A percentile compares a stretch with the other conserved stretches of the same genome.
phyloP scores from a whole-genome alignment of 2,888 invertebrate species.

The Lingula anatina region DNA sequence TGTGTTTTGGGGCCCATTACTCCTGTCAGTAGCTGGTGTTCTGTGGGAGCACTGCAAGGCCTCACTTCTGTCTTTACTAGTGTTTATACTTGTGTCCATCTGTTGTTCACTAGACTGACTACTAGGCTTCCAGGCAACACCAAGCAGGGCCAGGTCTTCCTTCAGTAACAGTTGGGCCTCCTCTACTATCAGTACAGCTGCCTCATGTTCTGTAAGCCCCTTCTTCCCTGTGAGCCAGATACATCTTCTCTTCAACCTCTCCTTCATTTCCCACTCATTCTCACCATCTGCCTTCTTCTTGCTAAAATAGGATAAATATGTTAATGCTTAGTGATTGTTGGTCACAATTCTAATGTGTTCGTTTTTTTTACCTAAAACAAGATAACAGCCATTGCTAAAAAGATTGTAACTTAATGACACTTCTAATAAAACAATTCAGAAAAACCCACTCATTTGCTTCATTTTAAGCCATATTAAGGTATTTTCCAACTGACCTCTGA shows the following conservation, averaged over 20 bases:
- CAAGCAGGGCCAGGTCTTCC: slow-evolving; percentile 46
- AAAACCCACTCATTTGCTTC: no score
- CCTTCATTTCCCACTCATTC: slow-evolving; percentile 67
- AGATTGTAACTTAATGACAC: neutral
- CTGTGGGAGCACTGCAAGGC: no score
- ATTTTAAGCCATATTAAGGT: no score
- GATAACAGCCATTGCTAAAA: neutral
- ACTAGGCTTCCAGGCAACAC: slow-evolving; percentile 33
- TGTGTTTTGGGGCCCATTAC: no score
- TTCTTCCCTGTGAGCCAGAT: slow-evolving; percentile 45
- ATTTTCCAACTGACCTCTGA: slow-evolving; percentile 66
- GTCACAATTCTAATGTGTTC: no score
- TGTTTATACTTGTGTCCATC: no score
- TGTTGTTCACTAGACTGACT: no score
- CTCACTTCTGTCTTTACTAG: no score
- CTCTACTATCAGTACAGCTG: slow-evolving; percentile 69
- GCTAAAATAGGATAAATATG: slow-evolving; percentile 50
- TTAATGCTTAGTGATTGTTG: no score
- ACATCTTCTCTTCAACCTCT: slow-evolving; percentile 47
- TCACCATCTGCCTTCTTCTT: slow-evolving; percentile 60
- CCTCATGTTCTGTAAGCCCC: slow-evolving; percentile 76
- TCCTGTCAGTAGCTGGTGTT: no score
- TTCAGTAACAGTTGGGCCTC: slow-evolving; percentile 70
- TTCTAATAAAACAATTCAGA: neutral
- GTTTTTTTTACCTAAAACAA: neutral